Percentiles rank a stretch among this genome's conserved stretches.
These are phyloP conservation scores for Bungarus multicinctus DNA, from an alignment of 2,113 vertebrate species.

Conservation along the genomic window DNA sequence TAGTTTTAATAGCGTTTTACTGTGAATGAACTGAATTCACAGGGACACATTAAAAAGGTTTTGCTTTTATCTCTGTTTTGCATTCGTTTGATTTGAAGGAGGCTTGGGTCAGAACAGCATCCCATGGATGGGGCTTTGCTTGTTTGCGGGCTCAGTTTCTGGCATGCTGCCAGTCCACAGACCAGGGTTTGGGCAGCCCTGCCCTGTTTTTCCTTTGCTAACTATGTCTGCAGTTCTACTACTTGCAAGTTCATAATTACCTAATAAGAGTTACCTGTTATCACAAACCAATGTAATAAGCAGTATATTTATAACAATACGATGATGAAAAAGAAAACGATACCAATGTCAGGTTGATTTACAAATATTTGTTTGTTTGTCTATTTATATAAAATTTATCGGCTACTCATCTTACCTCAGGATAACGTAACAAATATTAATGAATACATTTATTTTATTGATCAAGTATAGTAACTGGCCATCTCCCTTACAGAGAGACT, in stretches of 20 bases:
- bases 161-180: too few relatives aligned
- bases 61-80: too few relatives aligned
- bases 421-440: neutral
- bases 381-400: neutral
- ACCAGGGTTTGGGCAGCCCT: too few relatives aligned
- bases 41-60: too few relatives aligned
- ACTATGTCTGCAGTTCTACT: neutral
- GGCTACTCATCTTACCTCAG: neutral
- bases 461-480: neutral
- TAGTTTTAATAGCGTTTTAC: too few relatives aligned
- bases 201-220: neutral
- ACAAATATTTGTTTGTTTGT: neutral
- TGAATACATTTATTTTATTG: neutral
- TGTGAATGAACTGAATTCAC: too few relatives aligned
- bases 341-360: neutral
- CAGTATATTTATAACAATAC: neutral
- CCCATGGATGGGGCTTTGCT: too few relatives aligned
- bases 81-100: too few relatives aligned
- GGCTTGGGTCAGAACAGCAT: too few relatives aligned
- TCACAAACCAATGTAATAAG: neutral
- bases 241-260: neutral
- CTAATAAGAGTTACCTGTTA: neutral
- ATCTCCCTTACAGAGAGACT: neutral
- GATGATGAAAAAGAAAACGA: neutral
- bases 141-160: too few relatives aligned